phyloP scores from a whole-genome alignment of 2,797 vertebrate genomes.

The Bucorvus abyssinicus region DNA sequence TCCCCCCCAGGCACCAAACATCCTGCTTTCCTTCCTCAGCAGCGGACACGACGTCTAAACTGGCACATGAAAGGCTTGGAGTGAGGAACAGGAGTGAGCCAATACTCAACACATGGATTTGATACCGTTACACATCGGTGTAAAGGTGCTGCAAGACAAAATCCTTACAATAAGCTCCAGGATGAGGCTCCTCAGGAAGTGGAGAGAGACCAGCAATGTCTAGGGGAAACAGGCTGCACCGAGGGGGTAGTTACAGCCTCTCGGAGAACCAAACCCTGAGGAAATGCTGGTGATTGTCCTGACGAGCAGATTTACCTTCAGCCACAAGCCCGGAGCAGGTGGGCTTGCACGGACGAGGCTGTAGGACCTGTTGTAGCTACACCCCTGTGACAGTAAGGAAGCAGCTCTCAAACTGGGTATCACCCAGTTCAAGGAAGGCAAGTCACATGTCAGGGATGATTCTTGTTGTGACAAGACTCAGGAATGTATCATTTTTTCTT shows the following conservation, averaged over 20 bases:
- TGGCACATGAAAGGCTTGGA: neutral
- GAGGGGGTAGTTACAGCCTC: neutral
- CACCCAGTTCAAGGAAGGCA: neutral
- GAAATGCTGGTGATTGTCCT: neutral
- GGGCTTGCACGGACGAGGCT: neutral
- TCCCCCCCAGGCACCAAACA: neutral
- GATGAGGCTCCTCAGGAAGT: neutral
- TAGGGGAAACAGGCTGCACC: neutral
- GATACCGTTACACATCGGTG: neutral
- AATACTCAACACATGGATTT: neutral
- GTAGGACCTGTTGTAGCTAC: rapidly evolving
- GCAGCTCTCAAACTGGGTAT: neutral
- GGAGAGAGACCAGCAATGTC: neutral
- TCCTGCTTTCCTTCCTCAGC: neutral
- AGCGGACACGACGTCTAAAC: neutral
- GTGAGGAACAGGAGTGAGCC: neutral
- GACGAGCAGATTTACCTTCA: neutral
- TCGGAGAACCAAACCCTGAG: neutral
- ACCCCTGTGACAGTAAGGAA: neutral
- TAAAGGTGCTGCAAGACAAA: neutral
- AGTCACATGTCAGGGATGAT: neutral
- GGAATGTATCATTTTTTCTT: neutral
- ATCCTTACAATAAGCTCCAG: neutral
- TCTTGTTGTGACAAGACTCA: neutral
- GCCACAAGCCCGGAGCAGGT: neutral